Evolutionary conservation across 2,113 vertebrate species (phyloP).

Genomic region (Sisor rabdophorus): DNA sequence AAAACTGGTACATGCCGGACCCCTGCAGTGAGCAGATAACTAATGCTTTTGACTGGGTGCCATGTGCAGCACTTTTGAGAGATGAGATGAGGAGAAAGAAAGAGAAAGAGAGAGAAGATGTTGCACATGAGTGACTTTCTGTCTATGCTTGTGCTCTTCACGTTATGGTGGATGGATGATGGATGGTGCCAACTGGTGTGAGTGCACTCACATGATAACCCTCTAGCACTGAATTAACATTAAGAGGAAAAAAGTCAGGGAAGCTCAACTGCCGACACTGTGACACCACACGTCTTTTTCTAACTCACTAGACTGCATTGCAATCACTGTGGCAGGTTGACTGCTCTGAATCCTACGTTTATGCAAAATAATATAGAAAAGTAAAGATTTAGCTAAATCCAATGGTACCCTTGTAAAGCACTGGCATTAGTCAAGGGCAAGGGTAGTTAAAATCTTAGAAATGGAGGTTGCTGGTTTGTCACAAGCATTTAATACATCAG

Average conservation of each 20-base stretch:
- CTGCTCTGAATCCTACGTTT: neutral
- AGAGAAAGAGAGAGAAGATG: neutral
- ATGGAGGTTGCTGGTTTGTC: neutral
- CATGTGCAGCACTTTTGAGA: constrained; percentile 15
- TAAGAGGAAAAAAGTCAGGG: constrained; percentile 10
- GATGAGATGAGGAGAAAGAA: neutral
- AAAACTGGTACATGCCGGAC: constrained; percentile 23
- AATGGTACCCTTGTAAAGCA: neutral
- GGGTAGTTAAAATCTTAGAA: neutral
- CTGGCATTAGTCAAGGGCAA: neutral
- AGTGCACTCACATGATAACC: constrained; percentile 29
- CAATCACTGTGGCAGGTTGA: no score
- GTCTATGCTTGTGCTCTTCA: constrained; percentile 15
- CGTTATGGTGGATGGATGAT: constrained; percentile 32
- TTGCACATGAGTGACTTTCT: constrained; percentile 26
- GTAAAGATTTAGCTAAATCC: neutral
- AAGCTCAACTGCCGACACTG: constrained; percentile 11
- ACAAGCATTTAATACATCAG: neutral
- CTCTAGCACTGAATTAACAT: constrained; percentile 28
- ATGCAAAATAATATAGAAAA: neutral
- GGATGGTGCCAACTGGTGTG: constrained; percentile 28
- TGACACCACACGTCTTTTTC: neutral
- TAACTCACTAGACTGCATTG: neutral
- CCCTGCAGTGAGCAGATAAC: constrained; percentile 48
- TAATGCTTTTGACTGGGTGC: constrained; percentile 41